Conservation (phyloP, 2,888 invertebrate genomes). For the Polyommatus iphigenia region DNA sequence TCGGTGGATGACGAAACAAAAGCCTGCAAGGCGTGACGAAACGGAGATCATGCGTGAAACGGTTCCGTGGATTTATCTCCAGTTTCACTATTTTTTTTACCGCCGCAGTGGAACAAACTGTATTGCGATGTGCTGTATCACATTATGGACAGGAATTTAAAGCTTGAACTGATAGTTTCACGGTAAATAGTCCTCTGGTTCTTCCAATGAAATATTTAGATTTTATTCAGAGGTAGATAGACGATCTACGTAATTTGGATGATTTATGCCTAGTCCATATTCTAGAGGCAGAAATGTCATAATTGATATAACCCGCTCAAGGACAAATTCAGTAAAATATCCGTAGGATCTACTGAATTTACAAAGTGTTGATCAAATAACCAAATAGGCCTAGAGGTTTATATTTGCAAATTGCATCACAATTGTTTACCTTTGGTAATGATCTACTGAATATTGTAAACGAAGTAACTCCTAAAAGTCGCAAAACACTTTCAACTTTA, state of each 20-base stretch:
- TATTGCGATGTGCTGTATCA: not conserved
- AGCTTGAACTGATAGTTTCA: not conserved
- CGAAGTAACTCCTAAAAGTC: not conserved
- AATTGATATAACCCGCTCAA: too few species aligned
- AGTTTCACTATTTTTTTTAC: constrained; percentile 32
- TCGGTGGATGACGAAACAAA: constrained; percentile 56
- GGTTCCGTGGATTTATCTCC: constrained; percentile 46
- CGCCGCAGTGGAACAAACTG: constrained; percentile 1
- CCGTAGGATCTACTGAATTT: not conserved
- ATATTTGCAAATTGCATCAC: not conserved
- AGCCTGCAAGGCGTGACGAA: constrained; percentile 59
- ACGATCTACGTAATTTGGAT: not conserved
- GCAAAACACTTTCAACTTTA: constrained; percentile 5
- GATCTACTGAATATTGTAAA: not conserved
- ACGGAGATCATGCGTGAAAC: constrained; percentile 65
- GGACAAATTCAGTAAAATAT: not conserved
- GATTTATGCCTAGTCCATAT: too few species aligned
- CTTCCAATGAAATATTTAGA: not conserved
- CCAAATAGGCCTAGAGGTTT: not conserved
- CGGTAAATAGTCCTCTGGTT: not conserved
- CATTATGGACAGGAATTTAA: constrained; percentile 2
- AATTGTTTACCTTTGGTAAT: not conserved
- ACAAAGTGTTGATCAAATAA: not conserved
- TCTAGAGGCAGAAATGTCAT: too few species aligned
- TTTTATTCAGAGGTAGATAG: not conserved